Base-by-base conservation (phyloP, 1,140 invertebrate genomes). In the Lepidotrigona ventralis region DNA sequence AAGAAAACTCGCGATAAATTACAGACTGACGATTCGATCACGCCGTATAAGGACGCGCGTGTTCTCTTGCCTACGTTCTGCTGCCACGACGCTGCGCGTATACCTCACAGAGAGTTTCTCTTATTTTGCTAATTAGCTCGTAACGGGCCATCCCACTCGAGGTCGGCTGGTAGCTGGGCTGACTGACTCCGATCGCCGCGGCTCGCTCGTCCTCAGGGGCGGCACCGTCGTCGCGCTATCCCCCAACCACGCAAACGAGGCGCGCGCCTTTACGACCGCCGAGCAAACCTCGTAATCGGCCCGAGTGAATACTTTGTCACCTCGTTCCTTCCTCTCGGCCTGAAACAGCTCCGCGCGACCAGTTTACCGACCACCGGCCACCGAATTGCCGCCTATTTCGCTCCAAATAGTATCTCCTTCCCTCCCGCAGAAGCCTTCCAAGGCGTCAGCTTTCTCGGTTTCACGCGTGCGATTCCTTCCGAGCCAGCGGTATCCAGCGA, bases 91-190 rank as follows among this genome's bases (percentile, higher is more conserved):
- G 66, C 60, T n/a, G 17, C 54, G 66, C 71, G 75, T 85, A 81
- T 85, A 87, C 84, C 87, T 86, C 85, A 79, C 72, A 70, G 70
- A 71, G 63, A 58, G 64, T 85, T 90, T 85, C 83, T 90, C 86
- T 90, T 90, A 89, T 90, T 90, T 90, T 89, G 81, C 89, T 90
- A 90, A 90, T 90, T 90, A 90, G 86, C 89, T 89, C 89, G 88
- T 90, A 90, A 90, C 90, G 90, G 87, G 72, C 84, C 75, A 81
- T 84, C 85, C 79, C 56, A 72, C 76, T 85, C 83, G 86, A 86
- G 86, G 82, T 85, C 85, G 73, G 66, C 60, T 29, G 39, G 19
- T 33, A 19, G 66, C 29, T 66, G 8, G 39, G 1, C 29, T 26
- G 29, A 23, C 69, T 46, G 21, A 21, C 21, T 17, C 39, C 11